Conservation (phyloP, 2,113 vertebrate genomes). For the Cranoglanis bouderius region DNA sequence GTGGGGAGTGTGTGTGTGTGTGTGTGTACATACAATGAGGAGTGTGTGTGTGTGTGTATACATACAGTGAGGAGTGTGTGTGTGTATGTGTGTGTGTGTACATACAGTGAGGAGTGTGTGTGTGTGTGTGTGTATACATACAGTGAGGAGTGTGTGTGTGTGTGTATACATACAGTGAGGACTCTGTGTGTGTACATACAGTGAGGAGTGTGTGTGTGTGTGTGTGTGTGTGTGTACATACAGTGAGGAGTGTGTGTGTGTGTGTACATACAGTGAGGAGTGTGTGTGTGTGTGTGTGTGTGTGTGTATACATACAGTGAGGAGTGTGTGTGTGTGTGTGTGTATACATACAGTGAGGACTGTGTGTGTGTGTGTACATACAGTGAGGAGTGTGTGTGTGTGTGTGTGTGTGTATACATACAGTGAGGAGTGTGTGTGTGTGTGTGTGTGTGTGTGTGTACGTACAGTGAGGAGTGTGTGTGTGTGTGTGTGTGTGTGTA, state of each 20-base stretch:
- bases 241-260: constrained; percentile 76
- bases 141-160: constrained; percentile 76
- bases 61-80: constrained; percentile 78
- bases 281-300: constrained; percentile 74
- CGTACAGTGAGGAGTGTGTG: constrained; percentile 78
- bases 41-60: neutral
- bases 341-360: constrained; percentile 69
- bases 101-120: constrained; percentile 78
- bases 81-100: constrained; percentile 48
- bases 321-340: constrained; percentile 70
- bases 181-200: constrained; percentile 66
- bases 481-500: constrained; percentile 49
- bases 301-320: constrained; percentile 67
- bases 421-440: constrained; percentile 78
- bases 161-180: too few relatives aligned
- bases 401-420: constrained; percentile 54
- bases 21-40: too few relatives aligned
- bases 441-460: neutral
- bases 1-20: constrained; percentile 76
- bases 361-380: constrained; percentile 71
- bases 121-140: constrained; percentile 59
- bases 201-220: constrained; percentile 76
- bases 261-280: constrained; percentile 69
- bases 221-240: constrained; percentile 55
- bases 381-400: constrained; percentile 78